Evolutionary conservation across 2,888 invertebrate species (phyloP), one percentile per base, ranked within the genome.

Genomic region (Ischnus inquisitorius): DNA sequence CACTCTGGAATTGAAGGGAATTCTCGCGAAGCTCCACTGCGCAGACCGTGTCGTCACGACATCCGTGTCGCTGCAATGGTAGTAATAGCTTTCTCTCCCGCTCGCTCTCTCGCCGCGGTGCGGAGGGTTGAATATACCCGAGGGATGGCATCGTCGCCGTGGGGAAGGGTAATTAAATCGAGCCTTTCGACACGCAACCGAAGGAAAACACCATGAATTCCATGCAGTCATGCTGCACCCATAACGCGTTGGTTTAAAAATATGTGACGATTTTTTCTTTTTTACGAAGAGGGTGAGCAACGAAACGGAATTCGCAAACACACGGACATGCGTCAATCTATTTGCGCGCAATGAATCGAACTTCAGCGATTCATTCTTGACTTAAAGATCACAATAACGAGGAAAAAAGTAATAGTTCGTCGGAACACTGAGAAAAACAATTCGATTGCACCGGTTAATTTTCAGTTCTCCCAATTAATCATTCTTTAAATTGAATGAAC

Each of bases 111-210:
- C 78, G 71, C 25, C 57, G 46, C 28, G 5, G 67, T 10, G 75
- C 34, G 62, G 80, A 48, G 54, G 81, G 74, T 67, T 78, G 62
- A 39, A 80, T 34, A 71, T 74, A 75, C 81, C 80, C 81, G 16
- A 78, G 81, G 84, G 84, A 84, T 81, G 54, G 74, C 81, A 69
- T 71, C 74, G 82, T 79, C 75, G 80, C 71, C 83, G 67, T 74
- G 64, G 82, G 84, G 78, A 71, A 84, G 68, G 85, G 80, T 84
- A 85, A 86, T 86, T 86, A 86, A 86, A 85, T 85, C 82, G 80
- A 64, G 54, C 78, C 78, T 72, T 84, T 80, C 83, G 82, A 83
- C 81, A 83, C 82, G 80, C 82, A 84, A 77, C 67, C 74, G 19
- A 19, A 68, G 65, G 43, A 80, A 48, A 60, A 41, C 62, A 65